Percentiles rank a stretch among this genome's conserved stretches.
phyloP scores from a whole-genome alignment of 2,113 vertebrate genomes.

The Halichoerus grypus region DNA sequence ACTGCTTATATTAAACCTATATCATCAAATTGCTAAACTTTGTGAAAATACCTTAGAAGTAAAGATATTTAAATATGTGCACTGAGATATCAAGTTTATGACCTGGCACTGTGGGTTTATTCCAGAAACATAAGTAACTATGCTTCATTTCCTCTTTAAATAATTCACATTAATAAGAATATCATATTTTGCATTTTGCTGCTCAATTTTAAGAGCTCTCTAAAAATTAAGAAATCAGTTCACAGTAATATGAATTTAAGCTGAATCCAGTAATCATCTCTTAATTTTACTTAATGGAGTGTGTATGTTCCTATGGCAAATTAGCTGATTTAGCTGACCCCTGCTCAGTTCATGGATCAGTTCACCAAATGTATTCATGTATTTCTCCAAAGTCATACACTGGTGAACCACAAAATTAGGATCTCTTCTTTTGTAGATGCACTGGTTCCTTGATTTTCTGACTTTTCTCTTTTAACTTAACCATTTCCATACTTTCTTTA shows the following conservation, averaged over 20 bases:
- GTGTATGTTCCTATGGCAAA: conserved; percentile 63
- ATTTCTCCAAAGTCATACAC: conserved; percentile 61
- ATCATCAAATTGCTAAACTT: not conserved
- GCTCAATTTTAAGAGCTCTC: conserved; percentile 64
- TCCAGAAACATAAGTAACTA: not conserved
- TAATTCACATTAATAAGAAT: conserved; percentile 44
- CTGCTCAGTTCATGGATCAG: conserved; percentile 47
- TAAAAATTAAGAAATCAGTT: conserved; percentile 69
- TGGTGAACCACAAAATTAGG: conserved; percentile 71
- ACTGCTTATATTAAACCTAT: not conserved
- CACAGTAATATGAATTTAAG: conserved; percentile 61
- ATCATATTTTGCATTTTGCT: conserved; percentile 29
- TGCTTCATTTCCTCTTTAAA: conserved; percentile 68
- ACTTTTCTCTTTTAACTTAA: conserved; percentile 46
- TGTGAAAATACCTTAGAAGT: not conserved
- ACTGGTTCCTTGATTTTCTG: conserved; percentile 33
- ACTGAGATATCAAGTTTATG: conserved; percentile 12
- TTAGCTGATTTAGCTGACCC: conserved; percentile 62
- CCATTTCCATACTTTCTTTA: not conserved
- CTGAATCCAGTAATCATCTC: conserved; percentile 61
- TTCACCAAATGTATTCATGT: conserved; percentile 45
- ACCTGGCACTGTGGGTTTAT: conserved; percentile 7
- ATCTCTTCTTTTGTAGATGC: not conserved
- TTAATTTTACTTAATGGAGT: conserved; percentile 72
- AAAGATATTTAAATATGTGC: conserved; percentile 46